Percentiles rank a stretch among this genome's conserved stretches.
phyloP scores from a whole-genome alignment of 2,888 invertebrate species.

The Tetragonula carbonaria region DNA sequence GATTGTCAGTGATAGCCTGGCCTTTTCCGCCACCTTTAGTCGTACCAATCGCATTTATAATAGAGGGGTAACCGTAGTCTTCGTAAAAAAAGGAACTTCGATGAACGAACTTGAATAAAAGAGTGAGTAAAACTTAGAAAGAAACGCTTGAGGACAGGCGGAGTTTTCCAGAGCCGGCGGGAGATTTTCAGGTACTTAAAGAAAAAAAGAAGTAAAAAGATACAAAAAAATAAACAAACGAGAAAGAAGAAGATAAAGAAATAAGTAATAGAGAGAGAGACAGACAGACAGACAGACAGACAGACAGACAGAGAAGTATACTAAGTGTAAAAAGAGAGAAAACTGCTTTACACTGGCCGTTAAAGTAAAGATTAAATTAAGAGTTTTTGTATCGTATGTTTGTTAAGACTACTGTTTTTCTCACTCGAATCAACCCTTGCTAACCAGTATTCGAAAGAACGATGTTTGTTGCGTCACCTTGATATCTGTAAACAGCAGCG shows the following conservation, averaged over 20 bases:
- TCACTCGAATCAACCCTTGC: conserved; percentile 70
- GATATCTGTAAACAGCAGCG: conserved; percentile 44
- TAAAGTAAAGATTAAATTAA: conserved; percentile 76
- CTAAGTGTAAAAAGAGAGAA: conserved; percentile 29
- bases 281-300: neutral
- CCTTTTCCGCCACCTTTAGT: conserved; percentile 77
- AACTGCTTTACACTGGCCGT: conserved; percentile 78
- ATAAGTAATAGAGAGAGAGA: neutral
- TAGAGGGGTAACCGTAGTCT: conserved; percentile 68
- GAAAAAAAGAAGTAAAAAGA: neutral
- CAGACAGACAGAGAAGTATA: neutral
- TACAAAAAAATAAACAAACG: neutral
- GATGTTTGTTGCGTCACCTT: conserved; percentile 36
- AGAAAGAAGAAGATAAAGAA: neutral
- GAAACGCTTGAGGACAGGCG: conserved; percentile 61
- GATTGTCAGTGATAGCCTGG: conserved; percentile 77
- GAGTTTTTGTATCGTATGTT: conserved; percentile 76
- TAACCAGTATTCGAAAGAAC: conserved; percentile 80
- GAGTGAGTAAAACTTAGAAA: conserved; percentile 33
- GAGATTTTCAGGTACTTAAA: conserved; percentile 81
- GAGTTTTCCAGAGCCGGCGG: conserved; percentile 80
- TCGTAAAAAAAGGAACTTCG: conserved; percentile 49
- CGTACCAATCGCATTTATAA: conserved; percentile 83
- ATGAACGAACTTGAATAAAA: conserved; percentile 50
- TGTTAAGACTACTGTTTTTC: conserved; percentile 80